phyloP scores from a whole-genome alignment of 2,797 vertebrate species.

The Bothrops alternatus region DNA sequence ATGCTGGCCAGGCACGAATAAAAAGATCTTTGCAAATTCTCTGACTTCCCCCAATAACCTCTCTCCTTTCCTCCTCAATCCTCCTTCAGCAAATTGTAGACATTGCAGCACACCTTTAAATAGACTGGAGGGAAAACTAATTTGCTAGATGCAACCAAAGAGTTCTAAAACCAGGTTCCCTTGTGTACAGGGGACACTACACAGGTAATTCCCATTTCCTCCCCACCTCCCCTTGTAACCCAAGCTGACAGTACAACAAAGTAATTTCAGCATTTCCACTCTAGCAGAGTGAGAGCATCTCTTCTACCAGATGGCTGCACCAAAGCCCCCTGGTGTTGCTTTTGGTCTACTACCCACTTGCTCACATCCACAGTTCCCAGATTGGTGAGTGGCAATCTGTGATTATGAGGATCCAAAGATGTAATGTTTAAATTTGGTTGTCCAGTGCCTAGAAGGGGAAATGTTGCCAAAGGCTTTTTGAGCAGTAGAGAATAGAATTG shows the following conservation, averaged over 20 bases:
- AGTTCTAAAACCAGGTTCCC: background rate
- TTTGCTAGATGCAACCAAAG: conserved; percentile 20
- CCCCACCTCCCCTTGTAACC: background rate
- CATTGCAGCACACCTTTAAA: background rate
- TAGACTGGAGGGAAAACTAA: background rate
- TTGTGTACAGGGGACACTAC: background rate
- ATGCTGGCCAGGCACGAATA: no score
- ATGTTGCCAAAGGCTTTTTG: background rate
- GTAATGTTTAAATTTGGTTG: background rate
- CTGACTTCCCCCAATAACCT: background rate
- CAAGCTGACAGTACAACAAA: background rate
- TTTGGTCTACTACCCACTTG: background rate
- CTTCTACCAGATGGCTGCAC: background rate
- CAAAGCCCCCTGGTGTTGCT: background rate
- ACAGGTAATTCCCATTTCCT: background rate
- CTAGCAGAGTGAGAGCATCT: background rate
- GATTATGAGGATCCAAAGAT: background rate
- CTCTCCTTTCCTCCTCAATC: background rate
- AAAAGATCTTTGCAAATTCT: background rate
- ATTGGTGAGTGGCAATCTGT: background rate
- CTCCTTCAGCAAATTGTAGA: background rate
- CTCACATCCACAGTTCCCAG: background rate
- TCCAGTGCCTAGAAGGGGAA: background rate
- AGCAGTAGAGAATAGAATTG: background rate
- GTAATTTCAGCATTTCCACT: background rate